Base-by-base conservation (phyloP, 1,140 invertebrate species). In the Oreohelix idahoensis region DNA sequence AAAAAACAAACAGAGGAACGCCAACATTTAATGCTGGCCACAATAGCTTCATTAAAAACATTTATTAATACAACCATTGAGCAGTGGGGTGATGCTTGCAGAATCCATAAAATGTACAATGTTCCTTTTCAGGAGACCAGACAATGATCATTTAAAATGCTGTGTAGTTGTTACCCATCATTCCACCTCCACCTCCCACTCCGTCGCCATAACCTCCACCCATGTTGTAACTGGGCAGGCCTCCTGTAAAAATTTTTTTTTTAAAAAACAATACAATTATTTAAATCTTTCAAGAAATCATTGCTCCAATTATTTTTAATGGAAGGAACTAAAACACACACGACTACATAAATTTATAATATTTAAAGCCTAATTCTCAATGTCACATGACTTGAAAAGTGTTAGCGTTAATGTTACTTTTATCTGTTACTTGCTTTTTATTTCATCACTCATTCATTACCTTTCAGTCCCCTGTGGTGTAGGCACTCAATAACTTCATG, bases 151-250 rank as follows among this genome's bases (percentile, higher is more conserved):
- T 26, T 82, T 32, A 82, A 45, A 82, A 82, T 29, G 80, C 80
- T 39, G 71, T 74, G 80, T 82, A 82, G 80, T 82, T 75, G 36
- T 75, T 85, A 53, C 83, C 83, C 53, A 58, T 58, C 23, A 58
- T 23, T 58, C 53, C 53, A 58, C 53, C 53, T 2, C 53, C 10
- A n/a, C 53, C 23, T 53, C 83, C 80, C 83, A 82, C 84, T 32
- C 79, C 79, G 71, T 81, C 79, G 39, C 86, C 84, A 81, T 79
- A 84, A 23, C 87, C 84, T n/a, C 89, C 86, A 29, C 86, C 86
- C 85, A 86, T 86, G 75, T 87, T 58, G 53, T 58, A 58, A 58
- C 10, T 58, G 20, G 5, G 53, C 20, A 10, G 1, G 20, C 53
- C 84, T 71, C 81, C 82, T 85, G 74, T 70, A 83, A 79, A 74